Base-by-base conservation (phyloP, 2,113 vertebrate species). In the Callocephalon fimbriatum region DNA sequence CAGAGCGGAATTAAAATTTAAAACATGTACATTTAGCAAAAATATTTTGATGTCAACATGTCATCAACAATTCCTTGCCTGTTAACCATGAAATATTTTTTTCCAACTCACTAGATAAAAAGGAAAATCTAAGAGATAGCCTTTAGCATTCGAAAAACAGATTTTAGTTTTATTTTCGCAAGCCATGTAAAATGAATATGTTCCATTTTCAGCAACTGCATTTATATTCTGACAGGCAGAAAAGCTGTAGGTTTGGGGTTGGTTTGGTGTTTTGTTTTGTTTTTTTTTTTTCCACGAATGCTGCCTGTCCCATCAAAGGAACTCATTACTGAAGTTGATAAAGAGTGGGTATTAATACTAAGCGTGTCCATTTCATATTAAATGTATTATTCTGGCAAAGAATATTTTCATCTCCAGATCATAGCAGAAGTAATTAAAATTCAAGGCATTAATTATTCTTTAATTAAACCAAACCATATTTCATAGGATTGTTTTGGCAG, bases 361-460 rank as follows among this genome's bases (percentile, higher is more conserved):
- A 95, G 23, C 12, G 1, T 76, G 72, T 65, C 90, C 85, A 50
- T 92, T 95, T 91, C 90, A 48, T 71, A 62, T 81, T 73, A 68
- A 75, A 68, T 6, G 8, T 44, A 50, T 91, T 94, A 71, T 87
- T 95, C 91, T 91, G 88, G 85, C 76, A 77, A 89, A 66, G 90
- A 93, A 77, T 85, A 87, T 96, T 95, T 96, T 94, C 93, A 74
- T 89, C 76, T 95, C 37, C 76, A 87, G 44, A 95, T 95, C 92
- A 25, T 73, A 90, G 72, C 74, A 90, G 54, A 92, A 95, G 70
- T 75, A 76, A 97, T 97, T 97, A 91, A 91, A 93, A 94, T 94
- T 85, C 83, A 83, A 73, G 78, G 51, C 54, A 83, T 86, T 96
- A 85, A 95, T 95, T 97, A 86, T 56, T 72, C 44, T 92, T 95